Conservation (phyloP, 64 coral and sea anemone species). For the Exaiptasia diaphana region DNA sequence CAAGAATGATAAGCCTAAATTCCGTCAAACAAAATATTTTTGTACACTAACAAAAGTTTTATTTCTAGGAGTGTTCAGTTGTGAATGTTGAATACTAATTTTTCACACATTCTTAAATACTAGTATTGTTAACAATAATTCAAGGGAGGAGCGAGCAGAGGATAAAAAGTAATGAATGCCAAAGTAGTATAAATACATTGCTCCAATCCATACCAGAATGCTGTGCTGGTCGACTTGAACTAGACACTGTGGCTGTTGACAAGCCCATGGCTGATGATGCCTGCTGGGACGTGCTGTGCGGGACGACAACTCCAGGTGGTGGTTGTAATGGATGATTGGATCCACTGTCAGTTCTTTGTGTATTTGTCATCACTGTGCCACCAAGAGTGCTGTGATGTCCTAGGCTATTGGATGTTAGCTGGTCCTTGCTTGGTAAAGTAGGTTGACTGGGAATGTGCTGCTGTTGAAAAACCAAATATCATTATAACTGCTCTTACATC, state of each 20-base stretch:
- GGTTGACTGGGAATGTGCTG: conserved; percentile 56
- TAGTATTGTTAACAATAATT: too few species aligned
- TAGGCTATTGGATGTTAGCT: conserved; percentile 41
- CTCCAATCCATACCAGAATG: conserved; percentile 76
- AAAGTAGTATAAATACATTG: too few species aligned
- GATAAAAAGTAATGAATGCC: too few species aligned
- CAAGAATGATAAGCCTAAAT: too few species aligned
- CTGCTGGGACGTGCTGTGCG: conserved; percentile 44
- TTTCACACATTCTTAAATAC: too few species aligned
- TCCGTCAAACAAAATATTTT: too few species aligned
- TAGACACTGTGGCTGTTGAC: conserved; percentile 60
- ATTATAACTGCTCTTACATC: neutral
- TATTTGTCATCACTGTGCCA: conserved; percentile 17
- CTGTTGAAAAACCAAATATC: conserved; percentile 12
- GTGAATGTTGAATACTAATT: too few species aligned
- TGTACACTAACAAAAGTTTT: too few species aligned
- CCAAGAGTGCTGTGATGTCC: conserved; percentile 39
- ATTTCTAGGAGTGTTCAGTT: too few species aligned
- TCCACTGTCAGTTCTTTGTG: conserved; percentile 54
- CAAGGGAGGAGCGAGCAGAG: too few species aligned
- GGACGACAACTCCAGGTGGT: conserved; percentile 71
- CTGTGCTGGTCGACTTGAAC: conserved; percentile 63
- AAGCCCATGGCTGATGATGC: conserved; percentile 30
- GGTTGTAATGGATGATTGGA: conserved; percentile 57
- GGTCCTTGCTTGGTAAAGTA: conserved; percentile 53